These are phyloP conservation scores for Craniophora ligustri DNA, from an alignment of 2,888 invertebrate genomes.

Conservation along the genomic window DNA sequence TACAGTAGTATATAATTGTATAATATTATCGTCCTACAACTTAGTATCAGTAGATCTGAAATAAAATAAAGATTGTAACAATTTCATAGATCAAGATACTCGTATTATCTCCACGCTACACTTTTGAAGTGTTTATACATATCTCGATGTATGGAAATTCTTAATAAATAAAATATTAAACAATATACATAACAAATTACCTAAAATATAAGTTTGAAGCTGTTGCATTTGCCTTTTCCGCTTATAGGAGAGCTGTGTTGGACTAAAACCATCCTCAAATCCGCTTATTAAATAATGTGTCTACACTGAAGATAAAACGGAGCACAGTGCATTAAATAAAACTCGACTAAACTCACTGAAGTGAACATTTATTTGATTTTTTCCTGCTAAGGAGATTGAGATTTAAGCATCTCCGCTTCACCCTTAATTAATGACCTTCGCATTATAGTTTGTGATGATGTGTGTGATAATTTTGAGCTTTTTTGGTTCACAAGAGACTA, in stretches of 20 bases:
- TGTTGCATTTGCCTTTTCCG: slow-evolving; percentile 34
- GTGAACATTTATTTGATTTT: slow-evolving; percentile 18
- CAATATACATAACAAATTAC: slow-evolving; percentile 15
- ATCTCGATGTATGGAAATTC: slow-evolving; percentile 29
- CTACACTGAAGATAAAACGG: slow-evolving; percentile 17
- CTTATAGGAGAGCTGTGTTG: slow-evolving; percentile 45
- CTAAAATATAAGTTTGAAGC: slow-evolving; percentile 17
- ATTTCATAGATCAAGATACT: slow-evolving; percentile 29
- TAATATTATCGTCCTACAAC: slow-evolving; percentile 32
- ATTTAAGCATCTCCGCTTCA: slow-evolving; percentile 12
- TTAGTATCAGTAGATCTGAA: slow-evolving; percentile 33
- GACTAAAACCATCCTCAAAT: slow-evolving; percentile 34
- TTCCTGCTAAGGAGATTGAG: slow-evolving; percentile 12
- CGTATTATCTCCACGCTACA: not conserved
- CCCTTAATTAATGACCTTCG: not conserved
- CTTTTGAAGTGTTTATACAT: not conserved
- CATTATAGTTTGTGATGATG: slow-evolving; percentile 6
- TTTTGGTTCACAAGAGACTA: slow-evolving; percentile 29
- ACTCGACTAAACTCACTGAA: slow-evolving; percentile 20
- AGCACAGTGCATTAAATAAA: slow-evolving; percentile 25
- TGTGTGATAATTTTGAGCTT: slow-evolving; percentile 38
- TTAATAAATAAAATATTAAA: slow-evolving; percentile 10
- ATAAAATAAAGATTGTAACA: slow-evolving; percentile 6
- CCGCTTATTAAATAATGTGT: slow-evolving; percentile 46
- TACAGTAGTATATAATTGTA: too few relatives aligned